Percentiles rank a stretch among this genome's conserved stretches.
These are phyloP conservation scores for Volucella inflata DNA, from an alignment of 2,888 invertebrate genomes.

Conservation along the genomic window DNA sequence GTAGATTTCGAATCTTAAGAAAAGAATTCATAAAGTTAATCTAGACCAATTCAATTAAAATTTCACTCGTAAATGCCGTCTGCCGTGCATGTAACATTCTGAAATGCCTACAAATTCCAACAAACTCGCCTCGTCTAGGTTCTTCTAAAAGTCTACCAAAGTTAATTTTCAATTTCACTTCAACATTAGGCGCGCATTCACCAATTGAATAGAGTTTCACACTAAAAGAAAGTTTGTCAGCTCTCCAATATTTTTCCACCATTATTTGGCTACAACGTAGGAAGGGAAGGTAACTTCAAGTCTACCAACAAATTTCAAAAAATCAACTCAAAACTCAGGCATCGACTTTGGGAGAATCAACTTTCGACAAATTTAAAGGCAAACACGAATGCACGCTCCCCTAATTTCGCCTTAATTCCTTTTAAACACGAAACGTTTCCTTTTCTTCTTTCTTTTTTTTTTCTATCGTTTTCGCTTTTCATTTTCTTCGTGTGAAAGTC, in stretches of 20 bases:
- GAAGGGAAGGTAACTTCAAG: conserved; percentile 1
- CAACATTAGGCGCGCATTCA: too few relatives aligned
- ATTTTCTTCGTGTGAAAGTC: conserved; percentile 43
- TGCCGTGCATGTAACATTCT: not conserved
- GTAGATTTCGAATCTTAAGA: too few relatives aligned
- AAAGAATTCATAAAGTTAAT: too few relatives aligned
- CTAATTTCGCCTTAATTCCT: conserved; percentile 66
- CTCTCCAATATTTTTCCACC: too few relatives aligned
- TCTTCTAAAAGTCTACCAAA: too few relatives aligned
- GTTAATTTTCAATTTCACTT: too few relatives aligned
- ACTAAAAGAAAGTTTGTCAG: too few relatives aligned
- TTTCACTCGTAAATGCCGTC: not conserved
- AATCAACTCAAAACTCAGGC: conserved; percentile 22
- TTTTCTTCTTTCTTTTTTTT: conserved; percentile 14
- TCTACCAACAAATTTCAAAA: conserved; percentile 29
- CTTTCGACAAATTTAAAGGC: conserved; percentile 69
- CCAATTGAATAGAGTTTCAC: too few relatives aligned
- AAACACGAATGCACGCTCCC: conserved; percentile 70
- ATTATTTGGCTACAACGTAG: too few relatives aligned
- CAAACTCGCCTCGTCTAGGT: not conserved
- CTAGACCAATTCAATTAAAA: too few relatives aligned
- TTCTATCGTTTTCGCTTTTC: not conserved
- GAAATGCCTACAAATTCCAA: not conserved
- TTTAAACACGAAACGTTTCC: conserved; percentile 58
- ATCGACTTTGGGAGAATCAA: conserved; percentile 55